Evolutionary conservation across 2,888 invertebrate species (phyloP), one percentile per base, ranked within the genome.

Genomic region (Luffia ferchaultella): DNA sequence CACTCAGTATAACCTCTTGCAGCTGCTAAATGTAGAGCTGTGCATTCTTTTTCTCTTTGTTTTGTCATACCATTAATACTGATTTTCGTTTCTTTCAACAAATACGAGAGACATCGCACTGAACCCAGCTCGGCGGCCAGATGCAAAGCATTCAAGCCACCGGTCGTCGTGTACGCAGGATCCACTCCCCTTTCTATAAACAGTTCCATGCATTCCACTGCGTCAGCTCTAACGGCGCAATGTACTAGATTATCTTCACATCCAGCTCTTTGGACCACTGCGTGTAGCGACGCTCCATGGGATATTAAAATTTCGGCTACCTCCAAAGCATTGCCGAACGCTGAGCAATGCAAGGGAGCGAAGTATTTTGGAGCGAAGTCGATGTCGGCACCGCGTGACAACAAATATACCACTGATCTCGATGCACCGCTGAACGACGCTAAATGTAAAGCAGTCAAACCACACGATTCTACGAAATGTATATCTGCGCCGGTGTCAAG

Each of bases 321-420:
- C 63, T 93, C 90, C 3, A 90, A 85, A 20, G 93, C 90, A 62
- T 95, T 95, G 2, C 95, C 93, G 72, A 95, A 94, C 0, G 95
- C 95, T 1, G 95, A 93, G 65, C 93, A 95, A 66, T 96, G 96
- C 49, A 96, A 82, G 0, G 96, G 93, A 20, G 92, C 90, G 62
- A 92, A 92, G 56, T 89, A 88, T 69, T 90, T 90, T 41, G 88
- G 87, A 18, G 88, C 86, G 42, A 87, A 85, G 68, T 91, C 90
- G 0, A 92, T 86, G 60, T 90, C 90, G 51, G 90, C 87, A 0
- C 90, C 91, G 55, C 89, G 86, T 2, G 87, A 78, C 17, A 93
- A 84, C 50, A 94, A 77, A 64, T 88, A 91, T 48, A 87, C 85
- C 1, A 89, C 87, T n/a, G 91, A 88, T 43, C 88, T 86, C 30